phyloP scores from a whole-genome alignment of 1,140 invertebrate genomes.

The Drosophila orosa region DNA sequence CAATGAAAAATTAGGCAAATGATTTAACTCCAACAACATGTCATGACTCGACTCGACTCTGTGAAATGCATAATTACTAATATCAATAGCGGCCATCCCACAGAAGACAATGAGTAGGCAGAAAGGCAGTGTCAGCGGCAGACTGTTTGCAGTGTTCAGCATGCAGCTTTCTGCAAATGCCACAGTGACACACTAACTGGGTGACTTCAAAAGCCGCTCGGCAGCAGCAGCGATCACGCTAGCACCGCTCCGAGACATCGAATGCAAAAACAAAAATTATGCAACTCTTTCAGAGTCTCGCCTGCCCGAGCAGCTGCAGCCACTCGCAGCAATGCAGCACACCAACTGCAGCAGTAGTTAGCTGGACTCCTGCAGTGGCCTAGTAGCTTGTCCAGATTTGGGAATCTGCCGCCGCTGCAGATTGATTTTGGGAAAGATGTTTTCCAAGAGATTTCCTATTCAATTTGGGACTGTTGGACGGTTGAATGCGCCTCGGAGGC shows the following conservation, averaged over 20 bases:
- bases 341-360: conserved; percentile 14
- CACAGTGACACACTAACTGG: conserved; percentile 78
- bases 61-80: conserved; percentile 71
- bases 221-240: conserved; percentile 30
- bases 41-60: conserved; percentile 56
- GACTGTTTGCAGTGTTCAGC: conserved; percentile 15
- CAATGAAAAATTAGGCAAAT: conserved; percentile 52
- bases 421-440: conserved; percentile 42
- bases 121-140: conserved; percentile 42
- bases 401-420: conserved; percentile 35
- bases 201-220: conserved; percentile 65
- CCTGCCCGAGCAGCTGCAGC: conserved; percentile 56
- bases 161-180: conserved; percentile 58
- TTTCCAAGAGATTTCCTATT: conserved; percentile 42
- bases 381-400: conserved; percentile 32
- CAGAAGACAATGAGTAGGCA: conserved; percentile 50
- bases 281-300: conserved; percentile 50
- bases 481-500: conserved; percentile 43
- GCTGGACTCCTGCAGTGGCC: conserved; percentile 39
- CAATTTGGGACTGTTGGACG: conserved; percentile 23
- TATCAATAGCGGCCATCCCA: conserved; percentile 56
- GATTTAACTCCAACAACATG: conserved; percentile 41
- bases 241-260: conserved; percentile 22
- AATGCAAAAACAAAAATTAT: conserved; percentile 66
- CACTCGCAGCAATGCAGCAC: conserved; percentile 12